A percentile compares a stretch with the other conserved stretches of the same genome.
phyloP scores from a whole-genome alignment of 2,888 invertebrate genomes.

The Zaprionus bogoriensis region DNA sequence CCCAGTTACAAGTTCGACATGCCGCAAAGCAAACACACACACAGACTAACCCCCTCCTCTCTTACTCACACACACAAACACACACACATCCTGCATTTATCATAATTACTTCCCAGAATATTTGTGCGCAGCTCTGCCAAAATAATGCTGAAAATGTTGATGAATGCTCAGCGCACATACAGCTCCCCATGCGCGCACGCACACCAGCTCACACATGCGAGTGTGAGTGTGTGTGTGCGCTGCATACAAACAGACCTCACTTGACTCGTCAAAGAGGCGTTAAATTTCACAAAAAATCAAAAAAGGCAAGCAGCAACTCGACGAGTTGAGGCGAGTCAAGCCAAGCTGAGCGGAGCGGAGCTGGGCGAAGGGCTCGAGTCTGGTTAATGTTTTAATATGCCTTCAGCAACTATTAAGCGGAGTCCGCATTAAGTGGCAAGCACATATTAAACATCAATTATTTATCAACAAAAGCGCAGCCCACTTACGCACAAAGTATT shows the following conservation, averaged over 20 bases:
- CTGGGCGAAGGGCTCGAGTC: slow-evolving; percentile 1
- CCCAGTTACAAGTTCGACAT: slow-evolving; percentile 77
- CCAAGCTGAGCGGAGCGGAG: not conserved
- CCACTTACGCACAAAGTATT: slow-evolving; percentile 55
- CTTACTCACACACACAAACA: slow-evolving; percentile 24
- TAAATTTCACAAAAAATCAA: slow-evolving; percentile 22
- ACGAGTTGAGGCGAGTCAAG: not conserved
- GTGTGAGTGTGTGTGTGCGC: not conserved
- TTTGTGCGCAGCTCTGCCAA: slow-evolving; percentile 54
- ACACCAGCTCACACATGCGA: slow-evolving; percentile 1
- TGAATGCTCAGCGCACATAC: slow-evolving; percentile 49
- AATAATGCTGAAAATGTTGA: slow-evolving; percentile 66
- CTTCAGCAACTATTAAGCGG: slow-evolving; percentile 71
- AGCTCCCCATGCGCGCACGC: slow-evolving; percentile 4
- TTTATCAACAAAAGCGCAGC: slow-evolving; percentile 54
- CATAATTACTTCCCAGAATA: slow-evolving; percentile 75
- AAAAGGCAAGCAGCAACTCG: slow-evolving; percentile 11
- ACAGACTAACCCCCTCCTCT: not conserved
- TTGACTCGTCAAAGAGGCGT: slow-evolving; percentile 17
- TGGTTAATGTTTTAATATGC: slow-evolving; percentile 73
- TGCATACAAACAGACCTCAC: not conserved
- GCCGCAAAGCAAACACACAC: slow-evolving; percentile 58
- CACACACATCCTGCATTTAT: slow-evolving; percentile 71
- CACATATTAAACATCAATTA: slow-evolving; percentile 71
- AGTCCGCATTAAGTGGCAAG: slow-evolving; percentile 58